A percentile compares a stretch with the other conserved stretches of the same genome.
These are phyloP conservation scores for Mya arenaria DNA, from an alignment of 1,140 invertebrate genomes.

Conservation along the genomic window DNA sequence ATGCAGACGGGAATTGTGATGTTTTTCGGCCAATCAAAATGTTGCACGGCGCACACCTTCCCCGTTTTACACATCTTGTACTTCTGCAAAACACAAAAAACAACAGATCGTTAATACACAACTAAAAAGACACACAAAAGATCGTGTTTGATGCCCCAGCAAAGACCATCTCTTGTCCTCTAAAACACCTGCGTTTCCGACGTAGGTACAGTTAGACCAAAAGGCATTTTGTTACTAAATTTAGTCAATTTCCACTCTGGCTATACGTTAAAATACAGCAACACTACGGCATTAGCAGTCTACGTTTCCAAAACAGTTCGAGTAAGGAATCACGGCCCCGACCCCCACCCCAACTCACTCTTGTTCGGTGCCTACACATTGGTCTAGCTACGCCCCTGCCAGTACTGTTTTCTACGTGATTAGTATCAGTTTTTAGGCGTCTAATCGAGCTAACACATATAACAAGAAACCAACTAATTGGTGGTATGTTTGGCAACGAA, in stretches of 20 bases:
- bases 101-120: background rate
- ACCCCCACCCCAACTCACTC: no score
- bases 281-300: no score
- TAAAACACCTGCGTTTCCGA: background rate
- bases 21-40: conserved; percentile 49
- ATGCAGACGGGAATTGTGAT: conserved; percentile 58
- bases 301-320: no score
- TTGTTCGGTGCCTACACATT: no score
- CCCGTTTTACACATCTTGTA: conserved; percentile 52
- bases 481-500: no score
- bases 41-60: conserved; percentile 54
- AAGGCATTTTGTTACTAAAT: background rate
- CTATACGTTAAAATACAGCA: background rate
- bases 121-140: background rate
- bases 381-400: no score
- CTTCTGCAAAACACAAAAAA: conserved; percentile 32
- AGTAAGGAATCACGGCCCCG: no score
- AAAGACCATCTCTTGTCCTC: background rate
- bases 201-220: background rate
- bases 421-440: no score
- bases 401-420: no score
- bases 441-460: no score
- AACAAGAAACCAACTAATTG: no score
- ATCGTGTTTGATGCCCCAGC: background rate
- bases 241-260: background rate